A percentile compares a stretch with the other conserved stretches of the same genome.
Evolutionary conservation across 2,888 invertebrate genomes (phyloP).

Genomic region (Callyntrura guangdongensis): DNA sequence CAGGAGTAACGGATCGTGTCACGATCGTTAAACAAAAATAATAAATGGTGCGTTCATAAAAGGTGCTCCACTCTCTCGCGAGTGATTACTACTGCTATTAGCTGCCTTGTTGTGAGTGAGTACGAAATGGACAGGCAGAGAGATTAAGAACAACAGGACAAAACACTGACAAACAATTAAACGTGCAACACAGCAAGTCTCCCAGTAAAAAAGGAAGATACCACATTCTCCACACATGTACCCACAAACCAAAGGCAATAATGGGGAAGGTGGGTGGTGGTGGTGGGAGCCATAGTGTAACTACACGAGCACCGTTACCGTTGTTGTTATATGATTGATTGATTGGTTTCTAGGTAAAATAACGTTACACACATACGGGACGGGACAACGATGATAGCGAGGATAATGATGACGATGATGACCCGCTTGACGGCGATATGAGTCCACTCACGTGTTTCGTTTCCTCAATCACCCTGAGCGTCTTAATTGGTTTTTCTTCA

Average conservation of each 20-base stretch:
- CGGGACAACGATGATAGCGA: background rate
- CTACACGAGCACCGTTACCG: background rate
- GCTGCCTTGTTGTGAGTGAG: background rate
- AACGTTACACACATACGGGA: background rate
- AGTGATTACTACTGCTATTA: no score
- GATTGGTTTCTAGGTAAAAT: background rate
- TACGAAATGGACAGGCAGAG: background rate
- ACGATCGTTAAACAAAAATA: slow-evolving; percentile 7
- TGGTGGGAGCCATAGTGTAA: background rate
- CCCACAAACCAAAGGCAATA: no score
- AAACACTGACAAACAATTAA: background rate
- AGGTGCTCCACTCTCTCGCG: no score
- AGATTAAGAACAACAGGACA: background rate
- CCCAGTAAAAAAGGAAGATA: no score
- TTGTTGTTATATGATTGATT: background rate
- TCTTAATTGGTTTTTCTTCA: slow-evolving; percentile 37
- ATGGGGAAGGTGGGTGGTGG: background rate
- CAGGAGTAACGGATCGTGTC: slow-evolving; percentile 8
- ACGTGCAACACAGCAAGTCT: background rate
- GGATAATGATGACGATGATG: background rate
- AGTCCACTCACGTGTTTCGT: background rate
- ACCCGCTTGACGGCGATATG: background rate
- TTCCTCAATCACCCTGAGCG: no score
- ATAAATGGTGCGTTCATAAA: no score
- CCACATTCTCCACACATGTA: no score